Evolutionary conservation across 2,888 invertebrate species (phyloP).

Genomic region (Epicampocera succincta): DNA sequence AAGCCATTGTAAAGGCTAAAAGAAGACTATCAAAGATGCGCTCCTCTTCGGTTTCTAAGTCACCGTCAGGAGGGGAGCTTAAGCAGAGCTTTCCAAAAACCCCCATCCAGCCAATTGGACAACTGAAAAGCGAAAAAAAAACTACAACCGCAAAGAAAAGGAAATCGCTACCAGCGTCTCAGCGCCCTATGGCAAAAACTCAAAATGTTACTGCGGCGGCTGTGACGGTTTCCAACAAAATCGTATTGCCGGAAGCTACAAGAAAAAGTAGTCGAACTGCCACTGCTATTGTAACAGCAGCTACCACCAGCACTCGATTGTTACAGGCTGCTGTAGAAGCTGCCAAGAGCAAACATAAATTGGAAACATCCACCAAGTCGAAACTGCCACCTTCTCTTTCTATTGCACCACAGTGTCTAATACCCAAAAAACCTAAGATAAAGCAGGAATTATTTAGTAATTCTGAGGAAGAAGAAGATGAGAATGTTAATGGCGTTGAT

Average conservation of each 20-base stretch:
- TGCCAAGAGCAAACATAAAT: slow-evolving; percentile 69
- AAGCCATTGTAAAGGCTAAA: slow-evolving; percentile 71
- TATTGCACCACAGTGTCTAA: not conserved
- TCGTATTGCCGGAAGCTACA: slow-evolving; percentile 74
- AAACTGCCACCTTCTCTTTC: slow-evolving; percentile 29
- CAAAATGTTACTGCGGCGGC: slow-evolving; percentile 30
- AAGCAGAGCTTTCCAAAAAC: slow-evolving; percentile 80
- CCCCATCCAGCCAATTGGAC: slow-evolving; percentile 81
- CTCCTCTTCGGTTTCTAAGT: slow-evolving; percentile 44
- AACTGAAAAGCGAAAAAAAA: slow-evolving; percentile 69
- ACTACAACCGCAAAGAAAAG: slow-evolving; percentile 54
- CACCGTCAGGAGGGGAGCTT: slow-evolving; percentile 33
- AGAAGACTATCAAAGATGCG: slow-evolving; percentile 60
- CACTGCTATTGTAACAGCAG: slow-evolving; percentile 79
- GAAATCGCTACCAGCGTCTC: slow-evolving; percentile 51
- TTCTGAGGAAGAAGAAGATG: slow-evolving; percentile 48
- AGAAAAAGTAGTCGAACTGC: slow-evolving; percentile 78
- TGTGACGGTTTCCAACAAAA: slow-evolving; percentile 47
- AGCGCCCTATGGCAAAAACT: slow-evolving; percentile 30
- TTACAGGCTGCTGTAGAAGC: slow-evolving; percentile 74
- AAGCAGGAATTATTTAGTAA: slow-evolving; percentile 32
- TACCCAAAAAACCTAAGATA: slow-evolving; percentile 24
- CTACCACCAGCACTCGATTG: slow-evolving; percentile 77
- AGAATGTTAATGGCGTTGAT: slow-evolving; percentile 54
- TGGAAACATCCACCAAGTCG: slow-evolving; percentile 41